Evolutionary conservation across 92 coral and sea anemone species (phyloP), one percentile per base, ranked within the genome.

Genomic region (Pocillopora grandis): DNA sequence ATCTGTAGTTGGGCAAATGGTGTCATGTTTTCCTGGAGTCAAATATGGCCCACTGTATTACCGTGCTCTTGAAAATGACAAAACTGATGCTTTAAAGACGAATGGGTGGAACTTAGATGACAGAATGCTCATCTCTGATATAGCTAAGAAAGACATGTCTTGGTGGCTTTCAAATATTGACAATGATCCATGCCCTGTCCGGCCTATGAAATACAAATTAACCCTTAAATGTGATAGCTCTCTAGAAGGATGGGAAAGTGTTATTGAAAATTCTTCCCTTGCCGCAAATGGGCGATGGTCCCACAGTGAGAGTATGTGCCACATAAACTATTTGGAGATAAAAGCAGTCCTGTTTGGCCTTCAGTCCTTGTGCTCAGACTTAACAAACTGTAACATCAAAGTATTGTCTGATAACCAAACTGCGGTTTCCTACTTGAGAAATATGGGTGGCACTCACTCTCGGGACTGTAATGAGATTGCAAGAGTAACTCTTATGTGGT

Each of bases 1-100:
- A 67, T 82, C 90, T 9, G 81, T 87, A 59, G 84, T 82, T 17
- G 88, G 90, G 19, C 90, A 60, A 8, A 82, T 87, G 90, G 90
- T 87, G 20, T 87, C 90, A 16, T 71, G 90, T 33, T 87, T 87
- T 37, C 78, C 88, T 10, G 89, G 85, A 62, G 88, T 88, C 0
- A 37, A 72, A 57, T 62, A 84, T 70, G 91, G 73, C 17, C 89
- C 91, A 59, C 56, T 88, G 71, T 88, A 13, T 78, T 88, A 88
- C 48, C 71, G 81, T 10, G 59, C 56, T n/a, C 74, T 87, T 49
- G 90, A 87, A 67, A 87, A 87, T 87, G 83, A 62, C 63, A 87
- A 88, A 71, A 84, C 88, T 12, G 89, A 71, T 42, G 74, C 52
- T 12, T 66, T 85, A 6, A 88, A 84, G 63, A 9, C 12, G 27